A percentile compares a stretch with the other conserved stretches of the same genome.
Evolutionary conservation across 2,113 vertebrate genomes (phyloP).

Genomic region (Heterotilapia buettikoferi): DNA sequence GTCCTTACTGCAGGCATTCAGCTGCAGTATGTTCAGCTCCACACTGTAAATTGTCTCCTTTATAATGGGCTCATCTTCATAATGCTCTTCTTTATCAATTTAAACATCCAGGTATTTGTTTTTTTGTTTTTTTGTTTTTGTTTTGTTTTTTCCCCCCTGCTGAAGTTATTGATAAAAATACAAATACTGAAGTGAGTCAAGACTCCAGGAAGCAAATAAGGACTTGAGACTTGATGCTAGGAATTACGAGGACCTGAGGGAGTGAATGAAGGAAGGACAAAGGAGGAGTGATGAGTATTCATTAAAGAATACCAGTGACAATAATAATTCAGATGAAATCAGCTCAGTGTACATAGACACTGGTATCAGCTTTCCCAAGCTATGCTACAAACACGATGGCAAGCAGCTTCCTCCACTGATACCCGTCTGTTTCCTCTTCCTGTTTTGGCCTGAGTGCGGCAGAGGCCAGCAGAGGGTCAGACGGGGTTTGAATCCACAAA

Average conservation of each 20-base stretch:
- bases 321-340: neutral
- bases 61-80: neutral
- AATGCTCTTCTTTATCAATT: neutral
- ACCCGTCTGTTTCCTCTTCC: slow-evolving; percentile 66
- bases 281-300: neutral
- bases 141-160: neutral
- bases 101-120: neutral
- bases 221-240: neutral
- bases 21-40: neutral
- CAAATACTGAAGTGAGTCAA: neutral
- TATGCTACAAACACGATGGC: neutral
- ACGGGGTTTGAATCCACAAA: slow-evolving; percentile 49
- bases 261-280: neutral
- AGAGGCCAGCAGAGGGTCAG: slow-evolving; percentile 54
- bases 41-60: neutral
- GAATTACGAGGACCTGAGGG: neutral
- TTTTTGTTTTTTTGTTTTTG: neutral
- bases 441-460: slow-evolving; percentile 35
- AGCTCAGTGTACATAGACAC: neutral
- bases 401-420: slow-evolving; percentile 47
- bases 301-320: neutral
- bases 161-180: neutral
- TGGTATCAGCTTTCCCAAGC: neutral
- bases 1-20: neutral
- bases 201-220: neutral